Evolutionary conservation across 2,888 invertebrate species (phyloP), one percentile per base, ranked within the genome.

Genomic region (Synergus japonicus): DNA sequence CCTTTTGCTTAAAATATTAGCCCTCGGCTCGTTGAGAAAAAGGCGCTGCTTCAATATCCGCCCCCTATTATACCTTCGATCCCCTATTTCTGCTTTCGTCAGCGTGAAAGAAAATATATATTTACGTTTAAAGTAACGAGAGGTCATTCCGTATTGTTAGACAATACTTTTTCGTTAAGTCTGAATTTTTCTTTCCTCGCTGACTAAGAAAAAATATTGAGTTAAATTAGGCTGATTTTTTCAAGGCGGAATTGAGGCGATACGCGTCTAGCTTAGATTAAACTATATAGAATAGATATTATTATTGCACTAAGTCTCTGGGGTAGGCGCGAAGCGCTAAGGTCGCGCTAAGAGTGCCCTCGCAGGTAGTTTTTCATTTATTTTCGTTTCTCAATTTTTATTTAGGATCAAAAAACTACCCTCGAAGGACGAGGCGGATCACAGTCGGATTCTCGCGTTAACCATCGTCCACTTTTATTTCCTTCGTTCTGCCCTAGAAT

Each of bases 381-480:
- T 0, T 54, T 8, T 13, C 4, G 8, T 58, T 58, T 49, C 4
- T 49, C 4, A 58, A 18, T 29, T 4, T 0, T 29, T 15, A 49
- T 37, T 15, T 73, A 29, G 8, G 8, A 46, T 9, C 15, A 22
- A 73, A 73, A 54, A 73, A 37, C 49, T 73, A 37, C 73, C 10
- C 54, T 73, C 18, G 54, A 54, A 73, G 78, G 78, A 81, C 84
- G 81, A 84, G 85, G 84, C 86, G 87, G 84, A 84, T 87, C 87
- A 87, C 87, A 87, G 86, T 86, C 86, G 86, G 78, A 86, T 85
- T 83, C 85, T 85, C 85, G 83, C 85, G 79, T 81, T 83, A 67
- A 64, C 76, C 77, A 18, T 64, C 78, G 43, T 73, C 60, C 77
- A 63, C 60, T 78, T 66, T 37, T 64, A 43, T 65, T 60, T 65